Percentiles rank a stretch among this genome's conserved stretches.
These are phyloP conservation scores for Peromyscus melanophrys DNA, from an alignment of 2,797 vertebrate species.

Conservation along the genomic window DNA sequence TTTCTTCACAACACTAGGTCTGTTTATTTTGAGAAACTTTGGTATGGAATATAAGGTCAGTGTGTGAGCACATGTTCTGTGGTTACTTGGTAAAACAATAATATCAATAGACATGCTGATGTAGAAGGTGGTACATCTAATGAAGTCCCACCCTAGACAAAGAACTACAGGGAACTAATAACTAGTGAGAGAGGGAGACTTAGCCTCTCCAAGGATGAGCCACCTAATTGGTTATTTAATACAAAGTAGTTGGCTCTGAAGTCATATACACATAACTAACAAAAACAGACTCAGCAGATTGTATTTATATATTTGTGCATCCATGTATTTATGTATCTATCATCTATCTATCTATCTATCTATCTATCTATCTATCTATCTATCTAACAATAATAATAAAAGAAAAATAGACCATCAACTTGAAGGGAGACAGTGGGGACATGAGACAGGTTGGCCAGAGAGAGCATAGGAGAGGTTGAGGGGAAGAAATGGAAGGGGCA, in stretches of 20 bases:
- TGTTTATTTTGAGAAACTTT: neutral
- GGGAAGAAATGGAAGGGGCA: neutral
- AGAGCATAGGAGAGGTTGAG: neutral
- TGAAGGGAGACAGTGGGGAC: neutral
- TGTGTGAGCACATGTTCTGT: neutral
- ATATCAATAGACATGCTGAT: neutral
- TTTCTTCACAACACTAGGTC: neutral
- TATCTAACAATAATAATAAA: neutral
- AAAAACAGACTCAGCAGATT: neutral
- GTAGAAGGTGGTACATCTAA: neutral
- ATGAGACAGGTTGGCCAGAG: neutral
- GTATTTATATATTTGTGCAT: neutral
- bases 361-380: too few species aligned
- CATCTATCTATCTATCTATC: too few species aligned
- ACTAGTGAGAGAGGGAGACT: too few species aligned
- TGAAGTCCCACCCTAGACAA: too few species aligned
- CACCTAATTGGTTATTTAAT: neutral
- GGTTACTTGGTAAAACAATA: neutral
- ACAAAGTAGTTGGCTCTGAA: neutral
- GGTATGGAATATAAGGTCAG: neutral
- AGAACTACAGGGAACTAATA: neutral
- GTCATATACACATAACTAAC: too few species aligned
- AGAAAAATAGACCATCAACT: neutral
- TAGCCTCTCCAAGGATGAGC: neutral
- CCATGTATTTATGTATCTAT: too few species aligned